Base-by-base conservation (phyloP, 2,888 invertebrate genomes). In the Eilema caniola region DNA sequence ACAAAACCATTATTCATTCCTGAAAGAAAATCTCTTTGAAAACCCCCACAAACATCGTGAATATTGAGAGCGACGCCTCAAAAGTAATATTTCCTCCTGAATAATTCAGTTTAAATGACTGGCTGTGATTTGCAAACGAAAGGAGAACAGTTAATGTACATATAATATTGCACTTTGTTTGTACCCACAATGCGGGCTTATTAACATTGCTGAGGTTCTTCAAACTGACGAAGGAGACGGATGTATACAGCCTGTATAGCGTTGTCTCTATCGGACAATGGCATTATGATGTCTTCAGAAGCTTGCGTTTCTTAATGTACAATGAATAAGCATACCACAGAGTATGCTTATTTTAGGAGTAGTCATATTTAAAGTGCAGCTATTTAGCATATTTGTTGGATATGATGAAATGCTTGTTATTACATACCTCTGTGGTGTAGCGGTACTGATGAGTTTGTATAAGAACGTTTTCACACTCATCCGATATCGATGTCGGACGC, bases 71-170 rank as follows among this genome's bases (percentile, higher is more conserved):
- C 79, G 72, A 75, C 76, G 79, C 83, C 53, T 82, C 77, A 81
- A 83, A 83, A 79, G 81, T 85, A 85, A 86, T 81, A 80, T 82
- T 81, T 73, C 73, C 79, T 75, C 62, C 71, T 88, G 86, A 87
- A 88, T 88, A 78, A 88, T 88, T 85, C 86, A 86, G 75, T 60
- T 67, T 81, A 79, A 83, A 86, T 88, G 83, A 85, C 81, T 75
- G 71, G 72, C 75, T 80, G 72, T 81, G 85, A 82, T 81, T 84
- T 83, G 77, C 81, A 77, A 82, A 78, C 72, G 78, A 84, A 85
- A 82, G 83, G 79, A 78, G 69, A 74, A 60, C 71, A 72, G 61
- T 64, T 71, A 71, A 56, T 68, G 76, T 63, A 72, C 47, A 77
- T 69, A 75, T 72, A 59, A 73, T 69, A 75, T 68, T 73, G 71